Conservation (phyloP, 2,797 vertebrate species). For the Sebastes iracundus region DNA sequence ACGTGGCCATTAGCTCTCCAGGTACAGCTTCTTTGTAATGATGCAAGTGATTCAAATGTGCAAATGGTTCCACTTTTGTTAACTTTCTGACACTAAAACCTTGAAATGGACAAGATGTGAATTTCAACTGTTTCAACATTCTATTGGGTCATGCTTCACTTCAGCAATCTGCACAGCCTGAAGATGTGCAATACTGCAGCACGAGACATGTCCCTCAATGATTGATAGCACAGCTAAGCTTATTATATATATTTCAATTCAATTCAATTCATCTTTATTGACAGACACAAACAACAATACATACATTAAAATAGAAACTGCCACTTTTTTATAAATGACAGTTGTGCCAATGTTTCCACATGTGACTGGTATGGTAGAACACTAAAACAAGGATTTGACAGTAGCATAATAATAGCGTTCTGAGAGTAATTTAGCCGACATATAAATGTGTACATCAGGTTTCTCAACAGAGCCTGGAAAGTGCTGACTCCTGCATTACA, state of each 20-base stretch:
- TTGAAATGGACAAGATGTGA: not conserved
- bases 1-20: not conserved
- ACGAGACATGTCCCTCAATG: not conserved
- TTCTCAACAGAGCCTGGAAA: too few species aligned
- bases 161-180: not conserved
- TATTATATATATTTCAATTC: slow-evolving; percentile 4
- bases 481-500: too few species aligned
- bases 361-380: too few species aligned
- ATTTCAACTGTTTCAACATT: not conserved
- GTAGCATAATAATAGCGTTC: too few species aligned
- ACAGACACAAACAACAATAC: too few species aligned
- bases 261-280: too few species aligned
- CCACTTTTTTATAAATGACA: too few species aligned
- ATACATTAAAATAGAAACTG: too few species aligned
- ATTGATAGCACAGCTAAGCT: slow-evolving; percentile 19
- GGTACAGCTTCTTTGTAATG: not conserved
- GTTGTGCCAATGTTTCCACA: too few species aligned
- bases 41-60: not conserved
- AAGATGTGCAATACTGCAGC: not conserved
- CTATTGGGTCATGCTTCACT: not conserved
- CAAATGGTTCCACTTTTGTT: not conserved
- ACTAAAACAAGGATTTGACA: too few species aligned
- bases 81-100: not conserved
- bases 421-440: too few species aligned
- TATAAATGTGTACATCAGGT: too few species aligned